Conservation (phyloP, 2,888 invertebrate genomes). For the Heliconius hortense region DNA sequence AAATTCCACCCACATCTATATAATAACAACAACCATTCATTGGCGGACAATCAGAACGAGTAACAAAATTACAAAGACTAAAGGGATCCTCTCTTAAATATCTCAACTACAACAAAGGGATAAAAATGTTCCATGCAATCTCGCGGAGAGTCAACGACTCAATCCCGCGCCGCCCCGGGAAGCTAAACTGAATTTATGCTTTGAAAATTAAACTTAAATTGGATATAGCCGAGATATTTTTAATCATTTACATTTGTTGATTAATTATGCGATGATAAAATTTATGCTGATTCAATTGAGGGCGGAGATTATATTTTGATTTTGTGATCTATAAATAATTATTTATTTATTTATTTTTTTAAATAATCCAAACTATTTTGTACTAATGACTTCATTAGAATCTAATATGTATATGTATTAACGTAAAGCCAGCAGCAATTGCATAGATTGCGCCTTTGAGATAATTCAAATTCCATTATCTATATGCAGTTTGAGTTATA, state of each 20-base stretch:
- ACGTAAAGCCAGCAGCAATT: constrained; percentile 1
- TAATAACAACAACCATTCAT: constrained; percentile 56
- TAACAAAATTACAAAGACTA: constrained; percentile 67
- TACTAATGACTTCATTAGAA: background rate
- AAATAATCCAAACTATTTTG: background rate
- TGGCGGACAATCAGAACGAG: constrained; percentile 63
- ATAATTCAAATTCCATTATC: constrained; percentile 25
- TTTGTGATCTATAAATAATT: background rate
- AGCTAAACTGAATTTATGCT: constrained; percentile 79
- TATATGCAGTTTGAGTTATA: background rate
- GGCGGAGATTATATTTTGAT: constrained; percentile 1
- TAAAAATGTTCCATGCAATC: constrained; percentile 76
- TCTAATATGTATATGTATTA: background rate
- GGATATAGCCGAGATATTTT: constrained; percentile 73
- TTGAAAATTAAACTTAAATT: constrained; percentile 80
- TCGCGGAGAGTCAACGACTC: constrained; percentile 65
- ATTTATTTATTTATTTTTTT: background rate
- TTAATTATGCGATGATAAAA: constrained; percentile 61
- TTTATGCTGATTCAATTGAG: constrained; percentile 45
- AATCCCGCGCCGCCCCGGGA: constrained; percentile 68
- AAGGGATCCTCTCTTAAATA: constrained; percentile 65
- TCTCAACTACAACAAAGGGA: constrained; percentile 72
- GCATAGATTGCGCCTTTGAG: constrained; percentile 20
- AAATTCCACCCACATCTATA: constrained; percentile 49
- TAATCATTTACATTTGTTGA: constrained; percentile 68